Percentiles rank a stretch among this genome's conserved stretches.
Evolutionary conservation across 2,797 vertebrate genomes (phyloP).

Genomic region (Cossypha niveicapilla): DNA sequence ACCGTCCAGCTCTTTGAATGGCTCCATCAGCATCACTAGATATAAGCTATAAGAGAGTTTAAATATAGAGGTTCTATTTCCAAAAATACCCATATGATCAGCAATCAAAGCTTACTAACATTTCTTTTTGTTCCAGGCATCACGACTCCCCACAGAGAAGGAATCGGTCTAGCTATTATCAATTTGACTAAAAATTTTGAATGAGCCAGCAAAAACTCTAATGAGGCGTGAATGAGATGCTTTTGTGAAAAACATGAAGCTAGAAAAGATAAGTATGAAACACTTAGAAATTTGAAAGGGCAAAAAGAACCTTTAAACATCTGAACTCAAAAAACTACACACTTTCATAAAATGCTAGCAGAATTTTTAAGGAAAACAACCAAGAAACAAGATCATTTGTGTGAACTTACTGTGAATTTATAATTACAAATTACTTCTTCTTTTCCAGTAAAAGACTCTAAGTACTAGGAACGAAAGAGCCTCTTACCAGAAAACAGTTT

Average conservation of each 20-base stretch:
- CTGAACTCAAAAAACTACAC: neutral
- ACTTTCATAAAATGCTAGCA: neutral
- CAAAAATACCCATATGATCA: neutral
- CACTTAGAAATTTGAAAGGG: neutral
- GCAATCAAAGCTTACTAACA: neutral
- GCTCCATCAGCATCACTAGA: slow-evolving; percentile 98
- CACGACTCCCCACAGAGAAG: neutral
- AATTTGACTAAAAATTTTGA: neutral
- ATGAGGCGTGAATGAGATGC: neutral
- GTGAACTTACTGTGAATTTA: neutral
- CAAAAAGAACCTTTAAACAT: neutral
- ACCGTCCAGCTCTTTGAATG: slow-evolving; percentile 97
- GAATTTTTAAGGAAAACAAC: neutral
- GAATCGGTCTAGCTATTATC: neutral
- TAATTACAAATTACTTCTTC: neutral
- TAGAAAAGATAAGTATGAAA: neutral
- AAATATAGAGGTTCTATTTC: neutral
- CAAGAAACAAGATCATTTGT: neutral
- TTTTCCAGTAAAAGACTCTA: neutral
- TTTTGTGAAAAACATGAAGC: neutral
- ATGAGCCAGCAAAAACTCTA: neutral
- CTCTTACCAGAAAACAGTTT: neutral
- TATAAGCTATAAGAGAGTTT: slow-evolving; percentile 82
- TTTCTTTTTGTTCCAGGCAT: neutral
- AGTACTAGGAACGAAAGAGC: neutral